Percentiles rank a stretch among this genome's conserved stretches.
These are phyloP conservation scores for Sturnira hondurensis DNA, from an alignment of 2,113 vertebrate genomes.

Conservation along the genomic window DNA sequence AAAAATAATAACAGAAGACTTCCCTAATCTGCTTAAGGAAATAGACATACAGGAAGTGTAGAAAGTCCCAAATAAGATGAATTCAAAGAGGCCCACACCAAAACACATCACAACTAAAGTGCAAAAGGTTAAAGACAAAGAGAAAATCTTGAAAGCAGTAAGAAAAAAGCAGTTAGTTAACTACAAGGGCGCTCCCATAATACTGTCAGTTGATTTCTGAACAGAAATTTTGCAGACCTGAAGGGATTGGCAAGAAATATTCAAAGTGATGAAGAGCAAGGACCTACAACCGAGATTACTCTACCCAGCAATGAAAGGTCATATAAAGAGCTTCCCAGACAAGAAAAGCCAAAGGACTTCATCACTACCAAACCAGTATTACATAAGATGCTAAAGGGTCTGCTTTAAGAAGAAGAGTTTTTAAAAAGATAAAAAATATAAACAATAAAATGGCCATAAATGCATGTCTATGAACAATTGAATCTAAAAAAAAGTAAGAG, in stretches of 20 bases:
- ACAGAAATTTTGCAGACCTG: too few species aligned
- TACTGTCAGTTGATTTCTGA: not conserved
- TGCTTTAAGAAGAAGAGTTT: not conserved
- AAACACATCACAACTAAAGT: not conserved
- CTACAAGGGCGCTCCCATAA: not conserved
- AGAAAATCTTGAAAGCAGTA: not conserved
- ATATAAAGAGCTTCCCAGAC: too few species aligned
- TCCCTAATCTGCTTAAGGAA: too few species aligned
- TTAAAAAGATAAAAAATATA: not conserved
- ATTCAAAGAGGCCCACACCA: not conserved
- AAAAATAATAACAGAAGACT: too few species aligned
- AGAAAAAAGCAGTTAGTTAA: not conserved
- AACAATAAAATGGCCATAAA: not conserved
- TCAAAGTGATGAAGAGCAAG: not conserved
- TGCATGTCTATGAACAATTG: not conserved
- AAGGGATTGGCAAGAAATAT: not conserved
- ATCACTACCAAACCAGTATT: not conserved
- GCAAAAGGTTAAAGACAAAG: too few species aligned
- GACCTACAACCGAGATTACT: too few species aligned
- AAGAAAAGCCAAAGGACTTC: too few species aligned
- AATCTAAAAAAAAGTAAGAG: not conserved
- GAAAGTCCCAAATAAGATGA: not conserved
- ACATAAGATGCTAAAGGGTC: not conserved
- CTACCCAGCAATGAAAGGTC: too few species aligned
- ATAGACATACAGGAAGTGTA: not conserved